Evolutionary conservation across 2,888 invertebrate genomes (phyloP).

Genomic region (Plagiodera versicolora): DNA sequence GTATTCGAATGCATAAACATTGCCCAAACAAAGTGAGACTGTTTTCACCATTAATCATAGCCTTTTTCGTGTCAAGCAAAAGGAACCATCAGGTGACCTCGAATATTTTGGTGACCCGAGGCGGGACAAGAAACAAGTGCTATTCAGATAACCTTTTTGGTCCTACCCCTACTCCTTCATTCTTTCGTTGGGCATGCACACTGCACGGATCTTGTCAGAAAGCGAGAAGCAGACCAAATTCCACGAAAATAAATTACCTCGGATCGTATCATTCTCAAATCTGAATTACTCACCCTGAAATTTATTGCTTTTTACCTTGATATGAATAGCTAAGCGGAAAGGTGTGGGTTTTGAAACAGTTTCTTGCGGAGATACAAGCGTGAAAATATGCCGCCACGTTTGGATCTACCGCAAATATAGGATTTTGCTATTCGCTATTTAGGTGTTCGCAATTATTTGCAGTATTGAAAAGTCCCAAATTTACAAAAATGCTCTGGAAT

Average conservation of each 20-base stretch:
- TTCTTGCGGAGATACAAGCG: no score
- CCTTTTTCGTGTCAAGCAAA: constrained; percentile 12
- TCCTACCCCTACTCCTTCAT: constrained; percentile 49
- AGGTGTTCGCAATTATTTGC: no score
- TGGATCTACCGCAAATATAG: no score
- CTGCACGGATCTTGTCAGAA: constrained; percentile 46
- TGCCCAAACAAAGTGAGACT: no score
- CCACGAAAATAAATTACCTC: constrained; percentile 20
- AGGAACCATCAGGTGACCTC: constrained; percentile 42
- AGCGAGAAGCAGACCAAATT: constrained; percentile 27
- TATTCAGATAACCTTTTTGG: constrained; percentile 52
- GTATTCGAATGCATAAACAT: not conserved
- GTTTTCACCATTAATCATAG: not conserved
- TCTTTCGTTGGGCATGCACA: constrained; percentile 48
- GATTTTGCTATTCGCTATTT: no score
- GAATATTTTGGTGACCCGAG: constrained; percentile 48
- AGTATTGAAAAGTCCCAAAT: no score
- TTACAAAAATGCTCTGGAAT: no score
- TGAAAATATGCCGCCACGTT: no score
- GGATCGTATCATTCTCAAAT: constrained; percentile 19
- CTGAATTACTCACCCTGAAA: constrained; percentile 16
- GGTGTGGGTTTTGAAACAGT: not conserved
- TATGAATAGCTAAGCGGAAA: not conserved
- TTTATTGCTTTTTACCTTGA: not conserved
- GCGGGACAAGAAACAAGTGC: constrained; percentile 49